Evolutionary conservation across 2,113 vertebrate species (phyloP).

Genomic region (Athene noctua): DNA sequence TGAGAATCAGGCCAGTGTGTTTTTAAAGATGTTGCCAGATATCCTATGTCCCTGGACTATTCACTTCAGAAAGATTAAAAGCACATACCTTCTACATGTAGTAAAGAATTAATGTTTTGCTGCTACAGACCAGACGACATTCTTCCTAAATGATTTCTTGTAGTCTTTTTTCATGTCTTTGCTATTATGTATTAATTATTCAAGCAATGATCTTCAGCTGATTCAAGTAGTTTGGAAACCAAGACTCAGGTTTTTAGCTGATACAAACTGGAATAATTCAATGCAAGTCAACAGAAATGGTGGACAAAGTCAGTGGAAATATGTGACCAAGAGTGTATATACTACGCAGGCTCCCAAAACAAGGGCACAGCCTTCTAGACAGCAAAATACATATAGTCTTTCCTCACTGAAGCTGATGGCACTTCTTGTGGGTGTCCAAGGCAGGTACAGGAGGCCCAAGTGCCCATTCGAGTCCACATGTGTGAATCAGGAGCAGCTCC

Average conservation of each 20-base stretch:
- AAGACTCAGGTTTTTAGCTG: not conserved
- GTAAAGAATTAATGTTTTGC: not conserved
- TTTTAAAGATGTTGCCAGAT: not conserved
- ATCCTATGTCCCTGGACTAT: not conserved
- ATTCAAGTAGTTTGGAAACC: not conserved
- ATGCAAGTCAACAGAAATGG: not conserved
- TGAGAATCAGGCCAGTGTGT: not conserved
- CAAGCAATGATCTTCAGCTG: not conserved
- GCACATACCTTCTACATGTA: not conserved
- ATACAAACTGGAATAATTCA: not conserved
- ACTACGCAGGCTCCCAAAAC: not conserved
- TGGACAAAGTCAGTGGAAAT: not conserved
- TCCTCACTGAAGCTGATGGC: not conserved
- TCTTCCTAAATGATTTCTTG: not conserved
- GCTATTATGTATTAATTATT: not conserved
- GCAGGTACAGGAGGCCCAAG: not conserved
- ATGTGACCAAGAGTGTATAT: not conserved
- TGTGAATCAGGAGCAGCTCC: fast-evolving
- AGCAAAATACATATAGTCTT: not conserved
- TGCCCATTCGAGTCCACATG: fast-evolving
- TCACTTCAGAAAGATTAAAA: not conserved
- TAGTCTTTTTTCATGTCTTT: not conserved
- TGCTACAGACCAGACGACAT: not conserved
- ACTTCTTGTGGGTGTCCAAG: not conserved
- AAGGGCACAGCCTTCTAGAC: not conserved